These are phyloP conservation scores for Corydoras sp. DNA, from an alignment of 2,113 vertebrate species.

Conservation along the genomic window DNA sequence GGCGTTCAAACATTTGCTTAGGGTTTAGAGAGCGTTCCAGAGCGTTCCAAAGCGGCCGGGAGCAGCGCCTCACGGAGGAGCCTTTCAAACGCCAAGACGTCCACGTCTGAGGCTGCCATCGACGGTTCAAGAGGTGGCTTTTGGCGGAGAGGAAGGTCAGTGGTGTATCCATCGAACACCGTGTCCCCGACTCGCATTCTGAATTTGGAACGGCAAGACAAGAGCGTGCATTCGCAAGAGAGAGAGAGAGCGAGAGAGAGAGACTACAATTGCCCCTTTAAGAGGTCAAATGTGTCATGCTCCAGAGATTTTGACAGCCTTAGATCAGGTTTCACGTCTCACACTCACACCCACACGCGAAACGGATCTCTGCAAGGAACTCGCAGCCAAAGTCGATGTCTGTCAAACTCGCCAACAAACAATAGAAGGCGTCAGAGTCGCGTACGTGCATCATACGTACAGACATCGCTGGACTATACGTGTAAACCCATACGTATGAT, in stretches of 20 bases:
- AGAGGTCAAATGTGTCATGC: constrained; percentile 40
- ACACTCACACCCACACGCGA: constrained; percentile 30
- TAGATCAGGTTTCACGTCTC: constrained; percentile 38
- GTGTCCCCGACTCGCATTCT: too few species aligned
- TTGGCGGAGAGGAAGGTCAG: not conserved
- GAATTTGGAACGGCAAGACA: too few species aligned
- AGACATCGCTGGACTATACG: not conserved
- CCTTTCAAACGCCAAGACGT: too few species aligned
- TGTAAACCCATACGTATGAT: too few species aligned
- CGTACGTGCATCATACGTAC: constrained; percentile 9
- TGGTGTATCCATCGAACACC: too few species aligned
- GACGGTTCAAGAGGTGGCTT: too few species aligned
- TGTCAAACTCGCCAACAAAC: constrained; percentile 29
- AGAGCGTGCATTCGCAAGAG: too few species aligned
- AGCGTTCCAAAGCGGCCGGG: not conserved
- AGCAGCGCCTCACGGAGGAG: too few species aligned
- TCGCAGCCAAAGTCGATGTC: constrained; percentile 41
- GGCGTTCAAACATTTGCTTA: constrained; percentile 14
- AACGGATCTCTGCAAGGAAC: constrained; percentile 51
- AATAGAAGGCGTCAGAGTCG: constrained; percentile 25
- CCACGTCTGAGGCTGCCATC: too few species aligned
- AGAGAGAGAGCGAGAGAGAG: not conserved
- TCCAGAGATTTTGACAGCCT: constrained; percentile 34
- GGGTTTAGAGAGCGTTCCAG: not conserved
- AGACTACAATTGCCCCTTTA: constrained; percentile 29